Evolutionary conservation across 1,140 invertebrate species (phyloP), one percentile per base, ranked within the genome.

Genomic region (Drosophila sulfurigaster): DNA sequence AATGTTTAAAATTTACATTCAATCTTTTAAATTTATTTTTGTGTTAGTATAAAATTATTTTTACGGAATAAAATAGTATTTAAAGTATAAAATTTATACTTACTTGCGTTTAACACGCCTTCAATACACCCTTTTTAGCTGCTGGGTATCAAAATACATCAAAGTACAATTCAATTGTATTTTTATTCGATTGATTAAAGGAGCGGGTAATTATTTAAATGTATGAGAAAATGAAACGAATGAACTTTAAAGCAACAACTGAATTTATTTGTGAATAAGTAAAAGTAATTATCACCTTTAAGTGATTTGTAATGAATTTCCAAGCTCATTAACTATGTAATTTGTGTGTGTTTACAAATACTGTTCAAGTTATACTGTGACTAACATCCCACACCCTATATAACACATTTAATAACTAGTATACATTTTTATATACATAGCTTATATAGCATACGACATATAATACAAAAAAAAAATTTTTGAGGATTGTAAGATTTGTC

Each of bases 81-180:
- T 25, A 25, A 25, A 25, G 3, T 25, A 25, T 25, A 11, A 8
- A 38, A 11, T 10, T 10, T 38, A 10, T 38, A 10, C 2, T 1
- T 8, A 13, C 11, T 43, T 43, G 41, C 2, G 1, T 0, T 13
- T 13, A 7, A 0, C 41, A 13, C 0, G n/a, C 1, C 1, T 13
- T 43, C 1, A n/a, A 13, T 43, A 43, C 5, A 43, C n/a, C 41
- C 7, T 6, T 13, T 3, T 43, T 43, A 10, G n/a, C n/a, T 13
- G n/a, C 2, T 3, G n/a, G n/a, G n/a, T 43, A 13, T 28, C 10
- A 35, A 35, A 54, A 54, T 54, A 32, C 1, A 52, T 52, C 1
- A 52, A 30, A 52, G 28, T 15, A 15, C 51, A 54, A 54, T 15
- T 8, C 13, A 54, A 54, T 32, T 54, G 51, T 32, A 54, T 32